phyloP scores from a whole-genome alignment of 2,888 invertebrate genomes.

The Polyommatus icarus region DNA sequence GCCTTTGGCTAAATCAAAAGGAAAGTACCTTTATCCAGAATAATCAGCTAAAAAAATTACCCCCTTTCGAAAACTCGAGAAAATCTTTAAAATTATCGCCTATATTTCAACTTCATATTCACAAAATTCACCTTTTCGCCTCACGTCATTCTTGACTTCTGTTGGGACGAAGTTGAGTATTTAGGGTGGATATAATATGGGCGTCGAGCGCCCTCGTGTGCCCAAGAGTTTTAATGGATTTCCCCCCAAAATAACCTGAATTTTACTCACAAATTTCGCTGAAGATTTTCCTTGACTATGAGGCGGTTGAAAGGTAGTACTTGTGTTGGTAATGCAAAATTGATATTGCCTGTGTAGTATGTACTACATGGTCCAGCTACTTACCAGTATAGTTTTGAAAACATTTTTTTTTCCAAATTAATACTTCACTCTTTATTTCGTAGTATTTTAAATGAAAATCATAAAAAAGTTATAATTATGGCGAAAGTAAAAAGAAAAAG shows the following conservation, averaged over 20 bases:
- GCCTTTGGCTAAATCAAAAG: no score
- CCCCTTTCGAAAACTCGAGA: no score
- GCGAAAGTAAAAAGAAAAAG: no score
- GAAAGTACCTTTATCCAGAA: no score
- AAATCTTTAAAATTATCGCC: not conserved
- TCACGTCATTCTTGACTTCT: slow-evolving; percentile 8
- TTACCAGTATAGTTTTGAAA: no score
- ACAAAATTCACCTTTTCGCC: not conserved
- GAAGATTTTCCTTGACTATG: slow-evolving; percentile 1
- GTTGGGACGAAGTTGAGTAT: not conserved
- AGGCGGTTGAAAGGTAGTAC: not conserved
- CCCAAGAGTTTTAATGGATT: slow-evolving; percentile 6
- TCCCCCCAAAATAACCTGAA: not conserved
- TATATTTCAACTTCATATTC: not conserved
- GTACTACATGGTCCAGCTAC: no score
- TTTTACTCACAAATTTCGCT: slow-evolving; percentile 1
- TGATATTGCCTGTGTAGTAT: not conserved
- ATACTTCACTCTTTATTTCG: no score
- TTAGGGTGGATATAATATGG: not conserved
- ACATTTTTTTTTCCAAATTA: no score
- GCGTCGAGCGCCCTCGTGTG: not conserved
- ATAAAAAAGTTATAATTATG: no score
- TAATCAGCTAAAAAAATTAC: no score
- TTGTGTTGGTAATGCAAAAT: not conserved
- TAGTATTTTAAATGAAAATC: no score